Evolutionary conservation across 2,113 vertebrate species (phyloP).

Genomic region (Crotalus viridis): DNA sequence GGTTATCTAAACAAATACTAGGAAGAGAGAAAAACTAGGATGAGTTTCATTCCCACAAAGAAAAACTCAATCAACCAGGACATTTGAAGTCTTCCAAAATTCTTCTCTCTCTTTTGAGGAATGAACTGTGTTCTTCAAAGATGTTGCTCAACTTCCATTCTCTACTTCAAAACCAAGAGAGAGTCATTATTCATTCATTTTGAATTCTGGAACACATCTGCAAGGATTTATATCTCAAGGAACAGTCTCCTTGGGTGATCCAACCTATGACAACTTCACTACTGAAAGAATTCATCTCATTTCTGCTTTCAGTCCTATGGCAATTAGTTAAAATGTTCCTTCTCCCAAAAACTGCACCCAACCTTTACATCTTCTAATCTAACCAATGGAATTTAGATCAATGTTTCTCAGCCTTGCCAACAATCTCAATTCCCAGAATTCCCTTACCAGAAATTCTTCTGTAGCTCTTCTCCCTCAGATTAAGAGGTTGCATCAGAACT

Average conservation of each 20-base stretch:
- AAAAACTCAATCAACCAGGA: neutral
- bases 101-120: no score
- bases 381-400: neutral
- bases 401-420: neutral
- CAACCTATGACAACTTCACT: neutral
- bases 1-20: constrained; percentile 47
- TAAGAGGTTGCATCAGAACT: accelerated
- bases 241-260: neutral
- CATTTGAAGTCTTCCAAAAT: neutral
- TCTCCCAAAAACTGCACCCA: neutral
- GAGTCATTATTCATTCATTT: neutral
- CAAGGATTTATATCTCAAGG: neutral
- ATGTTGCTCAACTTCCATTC: neutral
- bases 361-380: neutral
- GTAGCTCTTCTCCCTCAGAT: accelerated
- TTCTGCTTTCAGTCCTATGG: neutral
- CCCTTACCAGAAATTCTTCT: neutral
- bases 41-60: neutral
- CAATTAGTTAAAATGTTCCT: neutral
- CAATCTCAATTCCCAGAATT: neutral
- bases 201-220: neutral
- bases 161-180: neutral
- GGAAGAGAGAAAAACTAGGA: constrained; percentile 29
- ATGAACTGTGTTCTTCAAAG: neutral
- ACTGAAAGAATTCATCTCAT: neutral